Percentiles rank a stretch among this genome's conserved stretches.
These are phyloP conservation scores for Lathamus discolor DNA, from an alignment of 2,113 vertebrate species.

Conservation along the genomic window DNA sequence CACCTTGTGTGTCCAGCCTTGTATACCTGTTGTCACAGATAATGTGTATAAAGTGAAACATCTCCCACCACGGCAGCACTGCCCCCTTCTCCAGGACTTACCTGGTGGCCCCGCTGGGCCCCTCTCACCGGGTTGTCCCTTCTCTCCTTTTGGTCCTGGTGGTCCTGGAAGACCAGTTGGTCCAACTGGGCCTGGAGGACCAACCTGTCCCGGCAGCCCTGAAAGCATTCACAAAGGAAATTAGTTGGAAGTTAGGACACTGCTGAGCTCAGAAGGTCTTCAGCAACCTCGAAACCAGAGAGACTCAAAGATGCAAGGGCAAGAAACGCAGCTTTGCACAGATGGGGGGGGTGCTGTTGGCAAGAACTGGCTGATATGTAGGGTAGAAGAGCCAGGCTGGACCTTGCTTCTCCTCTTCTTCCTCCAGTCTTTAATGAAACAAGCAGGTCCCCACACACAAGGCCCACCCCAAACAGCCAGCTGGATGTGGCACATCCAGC, in stretches of 20 bases:
- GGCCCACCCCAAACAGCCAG: not conserved
- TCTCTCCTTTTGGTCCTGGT: conserved; percentile 78
- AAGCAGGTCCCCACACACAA: not conserved
- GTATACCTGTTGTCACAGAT: not conserved
- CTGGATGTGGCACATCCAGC: not conserved
- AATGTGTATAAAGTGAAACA: not conserved
- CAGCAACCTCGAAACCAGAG: not conserved
- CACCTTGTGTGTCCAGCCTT: not conserved
- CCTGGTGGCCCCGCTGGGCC: conserved; percentile 80
- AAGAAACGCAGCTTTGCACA: not conserved
- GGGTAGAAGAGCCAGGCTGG: not conserved
- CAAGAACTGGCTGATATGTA: not conserved
- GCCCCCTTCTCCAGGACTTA: conserved; percentile 41
- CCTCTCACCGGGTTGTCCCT: conserved; percentile 76
- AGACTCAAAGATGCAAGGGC: not conserved
- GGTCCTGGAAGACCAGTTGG: conserved; percentile 72
- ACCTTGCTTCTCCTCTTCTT: not conserved
- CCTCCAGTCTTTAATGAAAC: not conserved
- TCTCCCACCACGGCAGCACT: not conserved
- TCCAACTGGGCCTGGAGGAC: conserved; percentile 72
- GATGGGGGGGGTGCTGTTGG: not conserved
- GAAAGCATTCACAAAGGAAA: not conserved
- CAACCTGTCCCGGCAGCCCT: conserved; percentile 76
- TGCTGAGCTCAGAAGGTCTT: not conserved
- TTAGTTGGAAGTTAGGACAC: not conserved